Base-by-base conservation (phyloP, 30 jellyfish, hydroid and myxozoan species). In the Aurelia coerulea region DNA sequence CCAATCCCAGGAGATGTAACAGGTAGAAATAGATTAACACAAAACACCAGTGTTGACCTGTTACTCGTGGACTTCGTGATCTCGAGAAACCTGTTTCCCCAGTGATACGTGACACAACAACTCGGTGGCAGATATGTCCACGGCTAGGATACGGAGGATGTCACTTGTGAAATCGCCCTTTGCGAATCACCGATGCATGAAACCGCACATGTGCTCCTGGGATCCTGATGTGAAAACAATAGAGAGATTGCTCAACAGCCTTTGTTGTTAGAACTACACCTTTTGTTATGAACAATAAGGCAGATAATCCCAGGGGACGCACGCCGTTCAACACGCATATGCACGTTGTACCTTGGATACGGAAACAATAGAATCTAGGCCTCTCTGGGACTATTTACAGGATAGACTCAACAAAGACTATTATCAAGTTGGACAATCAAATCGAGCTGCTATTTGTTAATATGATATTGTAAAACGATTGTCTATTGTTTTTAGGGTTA, bases 271-370 rank as follows among this genome's bases (percentile, higher is more conserved):
- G 65, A 76, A 62, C 11, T 49, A n/a, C 14, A 16, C 92, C 72
- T 69, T 68, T 83, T 83, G 92, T 83, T 56, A 5, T 31, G 11
- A 39, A 58, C 92, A 70, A 58, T 34, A 35, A 71, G 39, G n/a
- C 75, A 31, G 73, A 34, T 71, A 73, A 62, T 72, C 86, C 92
- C 96, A 67, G 96, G 78, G 67, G 87, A 82, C 78, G 69, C 96
- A 87, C 88, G 90, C 66, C 37, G 76, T 19, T 14, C 62, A 77
- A 67, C 96, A 76, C 90, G 71, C 90, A 31, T 64, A 6, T 54
- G 90, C 88, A 87, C 96, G 84, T 88, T 74, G 84, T 73, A 74
- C 90, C 85, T 64, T 87, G 77, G 86, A 49, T 19, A 78, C 88
- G 74, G 2, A 35, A 76, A 87, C 90, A 87, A 87, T 65, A 46